Evolutionary conservation across 2,888 invertebrate genomes (phyloP), one percentile per base, ranked within the genome.

Genomic region (Apodemia zela): DNA sequence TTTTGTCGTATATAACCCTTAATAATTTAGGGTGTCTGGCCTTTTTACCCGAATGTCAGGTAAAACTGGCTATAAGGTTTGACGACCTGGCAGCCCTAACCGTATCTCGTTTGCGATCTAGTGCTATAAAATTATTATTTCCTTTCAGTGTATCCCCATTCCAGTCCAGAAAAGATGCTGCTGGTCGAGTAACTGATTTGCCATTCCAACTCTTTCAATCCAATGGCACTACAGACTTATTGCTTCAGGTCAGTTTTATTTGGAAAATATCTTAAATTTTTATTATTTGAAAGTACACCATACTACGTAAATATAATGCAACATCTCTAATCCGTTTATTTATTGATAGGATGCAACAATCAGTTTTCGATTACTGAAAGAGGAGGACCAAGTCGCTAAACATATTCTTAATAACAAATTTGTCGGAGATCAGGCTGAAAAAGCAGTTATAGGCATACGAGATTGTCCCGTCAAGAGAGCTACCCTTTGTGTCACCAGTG

Each of bases 401-500:
- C 94, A 94, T 67, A 97, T 96, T 73, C 86, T 98, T 33, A 94
- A 94, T 73, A 90, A 90, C 68, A 69, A 81, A 15, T 89, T 86
- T 62, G 93, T 95, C 0, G 92, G 96, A 15, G 93, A 94, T 35
- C 91, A 92, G 65, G 93, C 95, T 0, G 92, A 96, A 69, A 93
- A 94, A 47, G 93, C 94, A 0, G 96, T 98, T 68, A 87, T 95
- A 66, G 95, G 94, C 1, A 93, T 98, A 1, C 92, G 96, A 62
- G 93, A 95, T 67, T 99, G 98, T 79, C 97, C 98, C 0, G 95
- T 98, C 8, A 93, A 94, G 59, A 91, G 94, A n/a, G 97, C 98
- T 89, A 95, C 95, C 0, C 82, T 98, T 21, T 99, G 99, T 78
- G 96, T 99, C 25, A 97, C 98, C 0, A 98, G 98, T 0, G 96